phyloP scores from a whole-genome alignment of 2,888 invertebrate species.

The Craniophora ligustri region DNA sequence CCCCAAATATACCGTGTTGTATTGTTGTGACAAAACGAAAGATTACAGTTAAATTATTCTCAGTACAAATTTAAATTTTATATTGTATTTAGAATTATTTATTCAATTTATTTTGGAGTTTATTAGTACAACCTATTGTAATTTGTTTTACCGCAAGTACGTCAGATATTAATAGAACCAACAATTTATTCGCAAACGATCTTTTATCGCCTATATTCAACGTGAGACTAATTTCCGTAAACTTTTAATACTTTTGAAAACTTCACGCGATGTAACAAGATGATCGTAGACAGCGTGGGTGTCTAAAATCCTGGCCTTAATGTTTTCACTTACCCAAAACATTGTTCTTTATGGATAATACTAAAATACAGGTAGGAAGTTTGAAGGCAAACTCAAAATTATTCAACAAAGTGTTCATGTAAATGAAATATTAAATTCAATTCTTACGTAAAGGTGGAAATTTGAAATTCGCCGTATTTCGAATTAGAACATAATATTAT shows the following conservation, averaged over 20 bases:
- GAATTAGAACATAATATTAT: slow-evolving; percentile 47
- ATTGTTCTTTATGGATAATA: slow-evolving; percentile 32
- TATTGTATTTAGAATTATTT: too few species aligned
- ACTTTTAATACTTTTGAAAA: slow-evolving; percentile 14
- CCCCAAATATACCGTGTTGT: not conserved
- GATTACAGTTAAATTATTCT: too few species aligned
- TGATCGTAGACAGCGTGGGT: slow-evolving; percentile 22
- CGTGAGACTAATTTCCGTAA: slow-evolving; percentile 26
- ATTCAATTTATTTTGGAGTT: too few species aligned
- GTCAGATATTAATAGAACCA: too few species aligned
- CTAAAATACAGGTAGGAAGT: slow-evolving; percentile 30
- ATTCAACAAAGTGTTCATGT: slow-evolving; percentile 40
- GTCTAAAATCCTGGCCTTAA: slow-evolving; percentile 35
- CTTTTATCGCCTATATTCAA: slow-evolving; percentile 10
- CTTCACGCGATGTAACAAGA: slow-evolving; percentile 20
- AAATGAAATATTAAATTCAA: slow-evolving; percentile 42
- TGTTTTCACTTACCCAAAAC: slow-evolving; percentile 33
- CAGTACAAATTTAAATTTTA: too few species aligned
- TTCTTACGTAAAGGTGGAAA: slow-evolving; percentile 39
- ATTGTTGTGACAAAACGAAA: too few species aligned
- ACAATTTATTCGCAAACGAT: not conserved
- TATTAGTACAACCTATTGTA: too few species aligned
- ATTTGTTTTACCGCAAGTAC: too few species aligned
- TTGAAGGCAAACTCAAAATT: slow-evolving; percentile 36
- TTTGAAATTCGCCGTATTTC: slow-evolving; percentile 29